Base-by-base conservation (phyloP, 2,797 vertebrate species). In the Tokudaia tokunoshimensis region DNA sequence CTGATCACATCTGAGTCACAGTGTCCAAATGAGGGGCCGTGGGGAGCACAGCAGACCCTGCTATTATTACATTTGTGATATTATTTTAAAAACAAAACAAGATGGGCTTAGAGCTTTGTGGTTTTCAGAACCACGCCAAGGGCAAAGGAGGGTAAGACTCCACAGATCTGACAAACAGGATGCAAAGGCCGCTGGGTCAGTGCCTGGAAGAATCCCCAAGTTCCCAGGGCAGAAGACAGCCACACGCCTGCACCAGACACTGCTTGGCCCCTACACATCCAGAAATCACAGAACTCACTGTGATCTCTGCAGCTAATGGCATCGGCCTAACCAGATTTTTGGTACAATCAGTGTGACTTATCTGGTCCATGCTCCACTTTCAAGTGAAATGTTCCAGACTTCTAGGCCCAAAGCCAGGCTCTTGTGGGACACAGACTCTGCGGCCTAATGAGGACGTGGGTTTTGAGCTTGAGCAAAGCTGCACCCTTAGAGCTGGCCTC, bases 71-170 rank as follows among this genome's bases (percentile, higher is more conserved):
- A 55, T n/a, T 65, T 44, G 57, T 57, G 70, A 50, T 55, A n/a
- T 89, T 94, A 78, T 90, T 92, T 93, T 31, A 14, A 80, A 96
- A 93, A 78, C 31, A n/a, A 96, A 75, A 75, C 79, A 82, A 96
- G 84, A 81, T 17, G 44, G 26, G 41, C 37, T 82, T 72, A 26
- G 0, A 0, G 82, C 52, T 81, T 59, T 89, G 37, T 47, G 67
- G 50, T 90, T 95, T 94, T 82, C 78, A 65, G 92, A 93, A 92
- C 3, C 14, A 93, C n/a, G 41, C 31, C 57, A 85, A 72, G 75
- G 67, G 63, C n/a, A 57, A 84, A 50, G 44, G 86, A 84, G 70
- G 86, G 55, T 72, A 61, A 59, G 59, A 75, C 8, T 44, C 4
- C 78, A 82, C 12, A 0, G 5, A 34, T 59, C 67, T 74, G 29